A percentile compares a stretch with the other conserved stretches of the same genome.
Conservation (phyloP, 2,797 vertebrate genomes). For the Eleutherodactylus coqui region DNA sequence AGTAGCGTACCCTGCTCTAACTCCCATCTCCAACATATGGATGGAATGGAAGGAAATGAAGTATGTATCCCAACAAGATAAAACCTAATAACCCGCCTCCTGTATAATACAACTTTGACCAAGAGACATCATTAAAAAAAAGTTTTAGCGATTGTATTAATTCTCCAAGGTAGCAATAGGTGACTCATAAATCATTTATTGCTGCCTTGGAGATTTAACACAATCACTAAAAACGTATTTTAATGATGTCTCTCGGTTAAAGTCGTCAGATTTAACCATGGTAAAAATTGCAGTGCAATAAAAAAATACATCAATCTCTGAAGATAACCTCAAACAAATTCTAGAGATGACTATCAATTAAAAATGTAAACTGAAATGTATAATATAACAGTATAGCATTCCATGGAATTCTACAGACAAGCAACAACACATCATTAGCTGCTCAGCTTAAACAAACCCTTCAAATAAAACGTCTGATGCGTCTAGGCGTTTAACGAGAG, state of each 20-base stretch:
- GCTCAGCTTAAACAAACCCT: background rate
- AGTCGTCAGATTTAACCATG: background rate
- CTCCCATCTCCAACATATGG: too few species aligned
- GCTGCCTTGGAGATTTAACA: background rate
- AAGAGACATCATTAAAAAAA: too few species aligned
- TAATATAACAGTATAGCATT: slow-evolving; percentile 1
- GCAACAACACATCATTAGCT: background rate
- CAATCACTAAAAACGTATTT: background rate
- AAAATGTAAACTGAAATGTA: background rate
- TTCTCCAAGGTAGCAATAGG: too few species aligned
- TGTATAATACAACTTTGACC: too few species aligned
- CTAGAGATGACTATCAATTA: slow-evolving; percentile 3
- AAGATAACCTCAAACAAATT: background rate
- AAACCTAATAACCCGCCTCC: too few species aligned
- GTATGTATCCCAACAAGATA: too few species aligned
- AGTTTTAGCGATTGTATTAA: too few species aligned
- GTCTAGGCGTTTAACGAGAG: background rate
- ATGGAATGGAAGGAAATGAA: too few species aligned
- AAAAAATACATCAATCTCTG: slow-evolving; percentile 21
- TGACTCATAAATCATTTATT: too few species aligned
- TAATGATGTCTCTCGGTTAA: background rate
- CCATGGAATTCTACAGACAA: background rate
- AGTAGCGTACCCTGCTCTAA: too few species aligned
- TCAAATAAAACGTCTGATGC: background rate
- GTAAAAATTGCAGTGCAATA: background rate